phyloP scores from a whole-genome alignment of 2,888 invertebrate species.

The Epistrophella euchroma region DNA sequence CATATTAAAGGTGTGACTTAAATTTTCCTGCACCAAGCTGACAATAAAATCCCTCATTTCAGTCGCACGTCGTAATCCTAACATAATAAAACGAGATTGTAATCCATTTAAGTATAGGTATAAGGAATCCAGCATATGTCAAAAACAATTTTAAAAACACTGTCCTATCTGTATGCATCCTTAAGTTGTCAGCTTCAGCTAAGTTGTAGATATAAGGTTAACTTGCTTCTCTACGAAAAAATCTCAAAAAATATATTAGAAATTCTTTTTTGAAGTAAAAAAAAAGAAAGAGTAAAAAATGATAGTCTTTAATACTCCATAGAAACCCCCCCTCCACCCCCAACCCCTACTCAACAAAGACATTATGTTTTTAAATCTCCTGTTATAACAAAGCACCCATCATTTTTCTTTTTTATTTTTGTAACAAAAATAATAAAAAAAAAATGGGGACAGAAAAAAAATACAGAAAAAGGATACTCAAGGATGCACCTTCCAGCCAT shows the following conservation, averaged over 20 bases:
- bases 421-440: conserved; percentile 24
- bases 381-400: conserved; percentile 50
- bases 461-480: conserved; percentile 37
- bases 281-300: neutral
- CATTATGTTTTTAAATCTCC: conserved; percentile 34
- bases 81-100: conserved; percentile 21
- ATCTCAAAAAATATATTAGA: conserved; percentile 13
- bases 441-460: conserved; percentile 1
- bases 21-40: neutral
- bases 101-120: conserved; percentile 30
- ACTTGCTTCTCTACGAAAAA: conserved; percentile 6
- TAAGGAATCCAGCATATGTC: conserved; percentile 26
- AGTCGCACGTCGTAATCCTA: conserved; percentile 7
- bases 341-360: neutral
- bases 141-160: conserved; percentile 34
- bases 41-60: conserved; percentile 6
- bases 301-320: conserved; percentile 34
- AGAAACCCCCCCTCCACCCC: neutral
- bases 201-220: conserved; percentile 12
- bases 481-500: conserved; percentile 68
- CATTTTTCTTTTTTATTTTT: conserved; percentile 30
- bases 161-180: conserved; percentile 20
- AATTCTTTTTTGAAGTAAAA: neutral
- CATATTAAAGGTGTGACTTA: neutral
- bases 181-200: conserved; percentile 34